phyloP scores from a whole-genome alignment of 2,113 vertebrate species.

The Corythaeola cristata region DNA sequence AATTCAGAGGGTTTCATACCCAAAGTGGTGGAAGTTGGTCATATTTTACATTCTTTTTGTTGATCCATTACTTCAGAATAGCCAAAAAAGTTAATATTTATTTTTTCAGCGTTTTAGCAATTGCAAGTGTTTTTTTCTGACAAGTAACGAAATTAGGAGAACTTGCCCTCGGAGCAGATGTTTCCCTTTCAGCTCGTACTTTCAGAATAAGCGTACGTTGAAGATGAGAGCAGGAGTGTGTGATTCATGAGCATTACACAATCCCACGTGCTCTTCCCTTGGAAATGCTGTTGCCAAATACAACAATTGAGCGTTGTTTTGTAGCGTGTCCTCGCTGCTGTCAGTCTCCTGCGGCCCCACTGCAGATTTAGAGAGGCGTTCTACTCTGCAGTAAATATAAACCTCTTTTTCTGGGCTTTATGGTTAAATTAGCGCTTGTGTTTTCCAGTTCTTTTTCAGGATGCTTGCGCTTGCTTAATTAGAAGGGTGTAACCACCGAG shows the following conservation, averaged over 20 bases:
- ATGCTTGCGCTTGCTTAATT: not conserved
- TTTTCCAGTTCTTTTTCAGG: slow-evolving; percentile 3
- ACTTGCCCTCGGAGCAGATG: not conserved
- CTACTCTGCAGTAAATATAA: slow-evolving; percentile 18
- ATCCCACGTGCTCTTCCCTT: slow-evolving; percentile 9
- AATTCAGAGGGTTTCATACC: not conserved
- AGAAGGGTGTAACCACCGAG: not conserved
- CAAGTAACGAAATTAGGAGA: not conserved
- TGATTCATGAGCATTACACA: slow-evolving; percentile 51
- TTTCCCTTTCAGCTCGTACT: not conserved
- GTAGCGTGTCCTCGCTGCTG: slow-evolving; percentile 13
- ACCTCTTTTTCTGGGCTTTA: not conserved
- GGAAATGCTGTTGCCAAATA: not conserved
- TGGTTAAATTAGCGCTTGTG: slow-evolving; percentile 18
- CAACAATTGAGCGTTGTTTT: not conserved
- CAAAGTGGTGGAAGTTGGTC: not conserved
- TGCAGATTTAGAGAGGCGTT: slow-evolving; percentile 11
- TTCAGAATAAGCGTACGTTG: not conserved
- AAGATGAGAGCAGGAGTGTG: not conserved
- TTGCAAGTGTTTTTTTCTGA: not conserved
- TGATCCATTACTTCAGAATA: not conserved
- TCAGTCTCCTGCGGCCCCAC: not conserved
- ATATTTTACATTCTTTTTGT: not conserved
- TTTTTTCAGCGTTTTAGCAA: not conserved
- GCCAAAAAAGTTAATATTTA: not conserved